Evolutionary conservation across 2,797 vertebrate species (phyloP).

Genomic region (Paedocypris micromegethes): DNA sequence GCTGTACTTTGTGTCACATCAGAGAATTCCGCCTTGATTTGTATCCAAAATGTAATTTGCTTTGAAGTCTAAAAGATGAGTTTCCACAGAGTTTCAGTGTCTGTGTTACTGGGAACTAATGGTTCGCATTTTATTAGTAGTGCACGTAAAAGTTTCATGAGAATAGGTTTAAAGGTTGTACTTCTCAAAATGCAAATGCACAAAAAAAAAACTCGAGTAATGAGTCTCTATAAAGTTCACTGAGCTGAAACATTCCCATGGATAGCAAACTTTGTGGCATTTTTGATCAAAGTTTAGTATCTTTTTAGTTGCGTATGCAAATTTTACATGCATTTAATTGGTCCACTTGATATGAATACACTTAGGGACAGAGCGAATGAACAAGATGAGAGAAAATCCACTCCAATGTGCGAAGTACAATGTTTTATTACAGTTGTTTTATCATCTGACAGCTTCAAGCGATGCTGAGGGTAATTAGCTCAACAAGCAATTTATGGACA

Average conservation of each 20-base stretch:
- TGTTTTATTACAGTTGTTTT: not conserved
- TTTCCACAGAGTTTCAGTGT: not conserved
- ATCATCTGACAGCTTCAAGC: slow-evolving; percentile 6
- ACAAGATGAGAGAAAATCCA: slow-evolving; percentile 16
- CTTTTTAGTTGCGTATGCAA: slow-evolving; percentile 11
- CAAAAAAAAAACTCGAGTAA: slow-evolving; percentile 22
- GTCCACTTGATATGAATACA: slow-evolving; percentile 32
- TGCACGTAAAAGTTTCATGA: slow-evolving; percentile 32
- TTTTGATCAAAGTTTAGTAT: slow-evolving; percentile 31
- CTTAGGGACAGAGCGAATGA: not conserved
- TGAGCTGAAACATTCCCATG: slow-evolving; percentile 39
- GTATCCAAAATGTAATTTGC: slow-evolving; percentile 1
- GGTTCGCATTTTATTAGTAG: slow-evolving; percentile 7
- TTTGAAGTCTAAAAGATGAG: not conserved
- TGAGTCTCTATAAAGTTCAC: slow-evolving; percentile 45
- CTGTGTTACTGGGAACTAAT: not conserved
- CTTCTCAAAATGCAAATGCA: slow-evolving; percentile 42
- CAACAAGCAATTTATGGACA: too few relatives aligned
- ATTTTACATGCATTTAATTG: slow-evolving; percentile 39
- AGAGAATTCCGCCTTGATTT: slow-evolving; percentile 17
- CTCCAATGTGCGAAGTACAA: not conserved
- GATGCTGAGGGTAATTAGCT: not conserved
- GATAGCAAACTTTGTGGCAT: slow-evolving; percentile 17
- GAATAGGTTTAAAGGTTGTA: slow-evolving; percentile 36
- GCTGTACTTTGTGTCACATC: slow-evolving; percentile 3